These are phyloP conservation scores for Aphidius ervi DNA, from an alignment of 1,140 invertebrate species.

Conservation along the genomic window DNA sequence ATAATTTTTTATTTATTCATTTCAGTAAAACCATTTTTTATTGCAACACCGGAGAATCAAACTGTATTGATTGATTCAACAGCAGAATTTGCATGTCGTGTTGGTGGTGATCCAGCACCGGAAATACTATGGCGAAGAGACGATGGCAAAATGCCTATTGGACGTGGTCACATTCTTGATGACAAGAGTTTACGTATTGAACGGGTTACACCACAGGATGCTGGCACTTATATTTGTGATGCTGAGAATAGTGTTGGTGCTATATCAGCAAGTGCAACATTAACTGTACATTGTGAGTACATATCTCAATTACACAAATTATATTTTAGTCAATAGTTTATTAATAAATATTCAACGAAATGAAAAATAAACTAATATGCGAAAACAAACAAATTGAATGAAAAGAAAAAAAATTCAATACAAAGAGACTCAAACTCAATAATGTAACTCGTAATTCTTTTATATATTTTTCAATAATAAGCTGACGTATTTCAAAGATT, in stretches of 20 bases:
- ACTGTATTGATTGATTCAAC: constrained; percentile 75
- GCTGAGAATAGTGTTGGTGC: constrained; percentile 75
- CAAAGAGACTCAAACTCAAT: no score
- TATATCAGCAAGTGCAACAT: constrained; percentile 67
- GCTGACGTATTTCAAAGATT: no score
- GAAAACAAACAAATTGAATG: no score
- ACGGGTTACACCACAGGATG: constrained; percentile 69
- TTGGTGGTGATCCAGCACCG: constrained; percentile 85
- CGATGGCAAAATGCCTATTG: constrained; percentile 76
- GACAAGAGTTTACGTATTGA: constrained; percentile 74
- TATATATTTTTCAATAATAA: no score
- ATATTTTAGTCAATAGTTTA: no score
- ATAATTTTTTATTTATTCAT: constrained; percentile 35
- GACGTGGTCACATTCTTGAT: constrained; percentile 68
- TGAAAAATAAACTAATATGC: no score
- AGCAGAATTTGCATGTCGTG: constrained; percentile 83
- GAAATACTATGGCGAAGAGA: constrained; percentile 86
- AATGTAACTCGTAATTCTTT: no score
- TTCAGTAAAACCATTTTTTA: constrained; percentile 85
- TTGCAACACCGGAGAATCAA: constrained; percentile 78
- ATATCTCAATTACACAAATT: not conserved
- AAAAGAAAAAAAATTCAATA: no score
- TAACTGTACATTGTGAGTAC: constrained; percentile 73
- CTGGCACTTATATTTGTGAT: constrained; percentile 78
- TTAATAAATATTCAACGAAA: no score